Evolutionary conservation across 2,888 invertebrate species (phyloP).

Genomic region (Andrena chrysosceles): DNA sequence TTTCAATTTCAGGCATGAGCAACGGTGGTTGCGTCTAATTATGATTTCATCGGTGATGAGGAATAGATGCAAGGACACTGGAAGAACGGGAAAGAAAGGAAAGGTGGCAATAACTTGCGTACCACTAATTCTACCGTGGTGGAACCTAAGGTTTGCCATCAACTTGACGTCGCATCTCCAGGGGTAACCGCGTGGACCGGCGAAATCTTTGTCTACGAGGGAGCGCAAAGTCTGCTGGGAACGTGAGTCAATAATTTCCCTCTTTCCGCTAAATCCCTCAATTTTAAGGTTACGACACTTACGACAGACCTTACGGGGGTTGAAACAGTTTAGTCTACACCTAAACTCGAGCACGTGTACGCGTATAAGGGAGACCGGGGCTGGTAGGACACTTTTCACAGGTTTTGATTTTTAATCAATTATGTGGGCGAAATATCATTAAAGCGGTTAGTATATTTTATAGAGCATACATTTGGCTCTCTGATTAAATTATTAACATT

Average conservation of each 20-base stretch:
- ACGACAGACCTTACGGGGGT: slow-evolving; percentile 24
- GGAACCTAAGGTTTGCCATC: slow-evolving; percentile 49
- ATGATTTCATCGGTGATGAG: slow-evolving; percentile 15
- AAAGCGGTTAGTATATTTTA: too few species aligned
- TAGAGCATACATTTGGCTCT: too few species aligned
- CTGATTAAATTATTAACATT: too few species aligned
- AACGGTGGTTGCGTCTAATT: not conserved
- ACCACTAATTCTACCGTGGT: slow-evolving; percentile 56
- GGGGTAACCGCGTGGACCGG: slow-evolving; percentile 40
- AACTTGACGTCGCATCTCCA: slow-evolving; percentile 60
- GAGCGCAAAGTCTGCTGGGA: not conserved
- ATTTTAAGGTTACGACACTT: slow-evolving; percentile 36
- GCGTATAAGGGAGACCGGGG: too few species aligned
- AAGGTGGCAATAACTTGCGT: slow-evolving; percentile 50
- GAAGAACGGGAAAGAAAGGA: not conserved
- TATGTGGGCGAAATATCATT: too few species aligned
- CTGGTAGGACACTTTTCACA: too few species aligned
- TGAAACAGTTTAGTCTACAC: not conserved
- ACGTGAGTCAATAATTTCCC: slow-evolving; percentile 36
- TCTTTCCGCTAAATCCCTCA: slow-evolving; percentile 7
- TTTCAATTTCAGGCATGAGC: not conserved
- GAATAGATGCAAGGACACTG: slow-evolving; percentile 1
- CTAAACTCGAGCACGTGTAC: not conserved
- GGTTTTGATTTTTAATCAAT: too few species aligned
- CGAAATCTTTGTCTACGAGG: slow-evolving; percentile 33